Evolutionary conservation across 2,888 invertebrate genomes (phyloP).

Genomic region (Caenorhabditis sp.): DNA sequence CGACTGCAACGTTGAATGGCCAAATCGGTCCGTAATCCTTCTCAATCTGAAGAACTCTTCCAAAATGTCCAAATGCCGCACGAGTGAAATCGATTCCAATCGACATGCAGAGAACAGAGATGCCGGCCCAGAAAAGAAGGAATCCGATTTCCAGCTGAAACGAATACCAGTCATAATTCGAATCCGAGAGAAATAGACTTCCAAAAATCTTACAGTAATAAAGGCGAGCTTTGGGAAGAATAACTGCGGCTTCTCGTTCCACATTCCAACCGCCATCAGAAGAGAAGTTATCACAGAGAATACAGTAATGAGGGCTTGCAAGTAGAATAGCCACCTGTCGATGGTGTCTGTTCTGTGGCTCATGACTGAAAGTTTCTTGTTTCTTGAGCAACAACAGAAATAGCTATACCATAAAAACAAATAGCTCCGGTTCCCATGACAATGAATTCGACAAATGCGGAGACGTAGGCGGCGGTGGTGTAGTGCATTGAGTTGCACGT

Average conservation of each 20-base stretch:
- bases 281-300: conserved; percentile 57
- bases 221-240: conserved; percentile 79
- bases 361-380: conserved; percentile 49
- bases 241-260: conserved; percentile 73
- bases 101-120: conserved; percentile 80
- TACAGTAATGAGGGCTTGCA: conserved; percentile 52
- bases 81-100: conserved; percentile 80
- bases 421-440: conserved; percentile 61
- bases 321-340: conserved; percentile 58
- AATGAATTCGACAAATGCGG: conserved; percentile 65
- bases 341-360: conserved; percentile 63
- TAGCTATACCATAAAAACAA: conserved; percentile 67
- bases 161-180: not conserved
- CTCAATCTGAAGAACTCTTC: conserved; percentile 74
- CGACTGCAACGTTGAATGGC: conserved; percentile 82
- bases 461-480: conserved; percentile 70
- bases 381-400: not conserved
- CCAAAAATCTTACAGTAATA: conserved; percentile 73
- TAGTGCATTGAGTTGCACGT: conserved; percentile 81
- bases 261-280: conserved; percentile 71
- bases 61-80: conserved; percentile 73
- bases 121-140: conserved; percentile 75
- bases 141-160: conserved; percentile 74
- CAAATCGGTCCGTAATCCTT: conserved; percentile 82
- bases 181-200: no score